Percentiles rank a stretch among this genome's conserved stretches.
Evolutionary conservation across 2,888 invertebrate species (phyloP).

Genomic region (Habroteleia sp.): DNA sequence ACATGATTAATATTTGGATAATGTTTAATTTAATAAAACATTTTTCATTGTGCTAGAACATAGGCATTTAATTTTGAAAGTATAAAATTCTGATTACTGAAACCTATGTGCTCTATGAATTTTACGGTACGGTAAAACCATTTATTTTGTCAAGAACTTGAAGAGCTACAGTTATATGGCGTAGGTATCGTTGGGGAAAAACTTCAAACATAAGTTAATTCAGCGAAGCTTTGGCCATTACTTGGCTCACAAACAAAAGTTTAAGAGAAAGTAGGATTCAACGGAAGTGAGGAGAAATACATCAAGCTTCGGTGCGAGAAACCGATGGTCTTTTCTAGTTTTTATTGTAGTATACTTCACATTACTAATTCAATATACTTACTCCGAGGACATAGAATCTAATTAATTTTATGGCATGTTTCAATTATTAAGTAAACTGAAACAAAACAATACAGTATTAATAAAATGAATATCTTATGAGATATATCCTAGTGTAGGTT

Average conservation of each 20-base stretch:
- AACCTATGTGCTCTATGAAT: background rate
- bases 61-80: too few species aligned
- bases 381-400: constrained; percentile 1
- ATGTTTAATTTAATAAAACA: too few species aligned
- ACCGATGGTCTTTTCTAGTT: constrained; percentile 19
- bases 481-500: too few species aligned
- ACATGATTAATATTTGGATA: too few species aligned
- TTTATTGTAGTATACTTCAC: constrained; percentile 10
- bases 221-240: constrained; percentile 62
- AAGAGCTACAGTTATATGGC: constrained; percentile 47
- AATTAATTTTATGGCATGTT: constrained; percentile 9
- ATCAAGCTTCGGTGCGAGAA: constrained; percentile 47
- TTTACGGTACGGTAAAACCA: constrained; percentile 11
- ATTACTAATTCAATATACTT: constrained; percentile 24
- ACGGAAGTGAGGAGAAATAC: constrained; percentile 54
- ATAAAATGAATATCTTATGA: too few species aligned
- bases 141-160: constrained; percentile 28
- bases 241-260: constrained; percentile 67
- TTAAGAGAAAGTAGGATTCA: constrained; percentile 47
- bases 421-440: background rate
- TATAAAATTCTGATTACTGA: too few species aligned
- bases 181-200: constrained; percentile 41
- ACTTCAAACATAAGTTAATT: constrained; percentile 71
- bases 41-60: too few species aligned
- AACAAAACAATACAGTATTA: constrained; percentile 1